phyloP scores from a whole-genome alignment of 2,797 vertebrate species.

The Tadarida brasiliensis region DNA sequence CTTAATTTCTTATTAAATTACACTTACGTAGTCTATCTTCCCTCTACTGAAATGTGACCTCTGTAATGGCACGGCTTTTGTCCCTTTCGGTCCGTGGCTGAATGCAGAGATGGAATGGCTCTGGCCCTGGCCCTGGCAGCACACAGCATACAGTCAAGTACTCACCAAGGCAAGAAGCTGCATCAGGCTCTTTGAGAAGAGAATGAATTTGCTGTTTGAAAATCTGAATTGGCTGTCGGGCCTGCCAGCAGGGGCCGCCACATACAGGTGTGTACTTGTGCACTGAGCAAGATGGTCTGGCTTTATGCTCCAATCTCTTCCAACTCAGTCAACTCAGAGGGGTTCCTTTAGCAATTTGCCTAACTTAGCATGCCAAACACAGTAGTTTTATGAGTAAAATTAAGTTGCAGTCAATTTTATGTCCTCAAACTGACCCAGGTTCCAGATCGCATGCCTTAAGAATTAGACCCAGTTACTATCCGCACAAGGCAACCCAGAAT shows the following conservation, averaged over 20 bases:
- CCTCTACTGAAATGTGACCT: neutral
- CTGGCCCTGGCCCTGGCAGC: neutral
- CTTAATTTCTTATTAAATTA: neutral
- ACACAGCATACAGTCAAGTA: neutral
- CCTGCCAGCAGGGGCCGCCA: neutral
- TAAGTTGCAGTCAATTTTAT: neutral
- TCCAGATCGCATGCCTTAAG: neutral
- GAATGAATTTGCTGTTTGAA: neutral
- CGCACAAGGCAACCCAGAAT: neutral
- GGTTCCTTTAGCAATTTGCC: neutral
- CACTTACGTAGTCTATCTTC: neutral
- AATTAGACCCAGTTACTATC: neutral
- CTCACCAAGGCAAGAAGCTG: neutral
- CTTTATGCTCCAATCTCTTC: neutral
- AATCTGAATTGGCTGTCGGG: neutral
- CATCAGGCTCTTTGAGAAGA: neutral
- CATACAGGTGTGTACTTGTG: too few species aligned
- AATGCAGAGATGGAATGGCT: neutral
- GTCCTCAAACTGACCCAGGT: neutral
- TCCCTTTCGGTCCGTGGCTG: neutral
- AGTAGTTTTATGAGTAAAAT: neutral
- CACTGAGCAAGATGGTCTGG: neutral
- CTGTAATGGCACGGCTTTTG: neutral
- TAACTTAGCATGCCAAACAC: neutral
- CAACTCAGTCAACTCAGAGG: neutral